Evolutionary conservation across 2,888 invertebrate genomes (phyloP).

Genomic region (Platycnemis pennipes): DNA sequence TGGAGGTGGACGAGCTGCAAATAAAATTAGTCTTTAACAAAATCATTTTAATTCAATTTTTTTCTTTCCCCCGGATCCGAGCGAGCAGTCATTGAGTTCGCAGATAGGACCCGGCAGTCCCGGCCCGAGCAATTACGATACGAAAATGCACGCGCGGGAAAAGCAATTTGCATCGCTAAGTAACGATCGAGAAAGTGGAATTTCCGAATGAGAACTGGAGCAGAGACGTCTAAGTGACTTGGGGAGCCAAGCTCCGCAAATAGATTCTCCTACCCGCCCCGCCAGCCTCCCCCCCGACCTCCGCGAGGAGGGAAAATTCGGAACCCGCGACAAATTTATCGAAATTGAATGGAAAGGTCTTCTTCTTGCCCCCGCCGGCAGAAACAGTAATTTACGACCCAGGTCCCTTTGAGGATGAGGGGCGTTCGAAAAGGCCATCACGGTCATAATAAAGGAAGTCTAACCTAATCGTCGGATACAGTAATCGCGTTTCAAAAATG

Average conservation of each 20-base stretch:
- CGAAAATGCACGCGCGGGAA: background rate
- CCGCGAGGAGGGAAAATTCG: background rate
- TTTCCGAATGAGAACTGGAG: background rate
- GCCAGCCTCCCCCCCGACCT: background rate
- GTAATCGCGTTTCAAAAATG: background rate
- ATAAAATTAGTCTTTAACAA: slow-evolving; percentile 15
- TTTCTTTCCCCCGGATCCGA: background rate
- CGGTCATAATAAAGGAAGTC: background rate
- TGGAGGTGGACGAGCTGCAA: background rate
- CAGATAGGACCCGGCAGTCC: background rate
- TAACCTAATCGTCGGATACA: background rate
- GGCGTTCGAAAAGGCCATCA: background rate
- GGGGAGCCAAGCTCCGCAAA: background rate
- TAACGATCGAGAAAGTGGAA: slow-evolving; percentile 21
- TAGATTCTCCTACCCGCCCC: background rate
- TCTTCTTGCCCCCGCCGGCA: background rate
- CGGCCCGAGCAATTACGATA: background rate
- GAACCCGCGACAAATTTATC: background rate
- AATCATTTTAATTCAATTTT: background rate
- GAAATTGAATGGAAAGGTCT: background rate
- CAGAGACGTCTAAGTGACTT: background rate
- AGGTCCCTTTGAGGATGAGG: background rate
- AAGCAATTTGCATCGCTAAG: slow-evolving; percentile 31
- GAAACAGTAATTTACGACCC: background rate
- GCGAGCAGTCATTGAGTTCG: background rate